Conservation (phyloP, 2,888 invertebrate genomes). For the Coremacera marginata region DNA sequence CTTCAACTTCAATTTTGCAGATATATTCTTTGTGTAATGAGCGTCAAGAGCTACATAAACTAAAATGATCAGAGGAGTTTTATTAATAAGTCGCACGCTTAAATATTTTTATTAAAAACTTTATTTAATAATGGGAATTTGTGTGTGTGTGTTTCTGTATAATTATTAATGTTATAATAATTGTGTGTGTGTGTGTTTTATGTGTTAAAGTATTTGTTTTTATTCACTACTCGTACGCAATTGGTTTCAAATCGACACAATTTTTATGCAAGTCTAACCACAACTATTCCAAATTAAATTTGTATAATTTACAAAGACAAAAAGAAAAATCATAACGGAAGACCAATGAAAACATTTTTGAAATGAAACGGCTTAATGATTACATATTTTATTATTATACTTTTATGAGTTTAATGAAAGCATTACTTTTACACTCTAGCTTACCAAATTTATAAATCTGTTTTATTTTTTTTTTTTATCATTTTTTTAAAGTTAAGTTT, state of each 20-base stretch:
- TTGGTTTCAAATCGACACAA: neutral
- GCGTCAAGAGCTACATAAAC: too few relatives aligned
- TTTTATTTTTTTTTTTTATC: neutral
- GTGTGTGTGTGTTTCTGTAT: slow-evolving; percentile 13
- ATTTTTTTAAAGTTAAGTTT: slow-evolving; percentile 10
- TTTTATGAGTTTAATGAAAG: slow-evolving; percentile 31
- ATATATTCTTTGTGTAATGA: too few relatives aligned
- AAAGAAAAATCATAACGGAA: slow-evolving; percentile 17
- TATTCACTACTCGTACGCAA: neutral
- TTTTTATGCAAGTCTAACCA: neutral
- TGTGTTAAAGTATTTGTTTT: neutral
- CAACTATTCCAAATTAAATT: slow-evolving; percentile 25
- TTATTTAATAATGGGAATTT: slow-evolving; percentile 33
- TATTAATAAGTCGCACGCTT: neutral
- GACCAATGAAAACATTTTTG: slow-evolving; percentile 28
- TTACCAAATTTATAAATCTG: slow-evolving; percentile 3
- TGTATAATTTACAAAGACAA: slow-evolving; percentile 23
- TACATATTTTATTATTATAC: slow-evolving; percentile 14
- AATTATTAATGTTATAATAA: slow-evolving; percentile 14
- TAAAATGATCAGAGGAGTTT: neutral
- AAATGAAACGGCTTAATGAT: slow-evolving; percentile 11
- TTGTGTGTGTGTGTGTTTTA: slow-evolving; percentile 16
- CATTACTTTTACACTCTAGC: slow-evolving; percentile 26
- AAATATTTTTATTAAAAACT: slow-evolving; percentile 24
- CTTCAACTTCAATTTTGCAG: too few relatives aligned